phyloP scores from a whole-genome alignment of 2,888 invertebrate species.

The Thymelicus sylvestris region DNA sequence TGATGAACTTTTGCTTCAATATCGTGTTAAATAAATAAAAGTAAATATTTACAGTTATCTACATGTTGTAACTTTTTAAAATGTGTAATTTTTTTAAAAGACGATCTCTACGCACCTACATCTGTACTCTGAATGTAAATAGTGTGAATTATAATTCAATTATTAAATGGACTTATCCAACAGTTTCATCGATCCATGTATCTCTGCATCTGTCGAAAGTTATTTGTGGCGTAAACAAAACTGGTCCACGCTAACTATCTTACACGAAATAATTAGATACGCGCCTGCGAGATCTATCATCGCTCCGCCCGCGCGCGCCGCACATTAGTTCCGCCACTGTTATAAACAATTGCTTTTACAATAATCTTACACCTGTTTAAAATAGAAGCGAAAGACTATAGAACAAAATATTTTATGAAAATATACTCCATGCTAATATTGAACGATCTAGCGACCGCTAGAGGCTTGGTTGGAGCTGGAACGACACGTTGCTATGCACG shows the following conservation, averaged over 20 bases:
- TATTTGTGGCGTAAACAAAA: slow-evolving; percentile 42
- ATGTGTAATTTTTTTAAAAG: too few relatives aligned
- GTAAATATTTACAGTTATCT: too few relatives aligned
- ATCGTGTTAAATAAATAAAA: too few relatives aligned
- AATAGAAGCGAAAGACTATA: background rate
- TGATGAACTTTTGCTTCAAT: too few relatives aligned
- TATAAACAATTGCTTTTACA: slow-evolving; percentile 16
- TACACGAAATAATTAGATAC: slow-evolving; percentile 37
- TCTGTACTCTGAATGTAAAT: background rate
- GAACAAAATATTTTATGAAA: background rate
- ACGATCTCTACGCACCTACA: too few relatives aligned
- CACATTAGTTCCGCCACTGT: slow-evolving; percentile 14
- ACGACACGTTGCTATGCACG: background rate
- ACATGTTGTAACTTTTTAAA: too few relatives aligned
- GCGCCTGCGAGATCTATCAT: slow-evolving; percentile 32
- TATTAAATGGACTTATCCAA: slow-evolving; percentile 9
- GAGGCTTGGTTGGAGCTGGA: background rate
- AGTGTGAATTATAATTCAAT: background rate
- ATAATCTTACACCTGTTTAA: background rate
- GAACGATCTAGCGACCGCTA: background rate
- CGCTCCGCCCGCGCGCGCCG: slow-evolving; percentile 3
- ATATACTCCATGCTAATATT: too few relatives aligned
- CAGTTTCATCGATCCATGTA: slow-evolving; percentile 9
- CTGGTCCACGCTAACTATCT: slow-evolving; percentile 29
- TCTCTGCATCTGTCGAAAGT: slow-evolving; percentile 39